Conservation (phyloP, 2,888 invertebrate genomes). For the Siphlonurus alternatus region DNA sequence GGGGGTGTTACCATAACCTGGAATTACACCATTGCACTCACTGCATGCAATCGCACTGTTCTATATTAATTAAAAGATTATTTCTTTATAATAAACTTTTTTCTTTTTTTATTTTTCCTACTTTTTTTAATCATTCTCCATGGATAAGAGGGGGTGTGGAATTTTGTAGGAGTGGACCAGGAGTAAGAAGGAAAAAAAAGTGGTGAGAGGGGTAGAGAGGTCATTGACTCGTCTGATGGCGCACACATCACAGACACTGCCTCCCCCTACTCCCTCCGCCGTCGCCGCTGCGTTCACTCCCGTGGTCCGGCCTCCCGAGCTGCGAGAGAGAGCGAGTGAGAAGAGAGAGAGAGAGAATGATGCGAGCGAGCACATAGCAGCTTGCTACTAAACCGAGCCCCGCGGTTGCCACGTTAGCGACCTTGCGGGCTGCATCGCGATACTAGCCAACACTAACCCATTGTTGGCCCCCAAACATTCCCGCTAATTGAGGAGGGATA, state of each 20-base stretch:
- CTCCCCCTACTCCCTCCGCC: not conserved
- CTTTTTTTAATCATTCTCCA: no score
- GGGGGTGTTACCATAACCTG: no score
- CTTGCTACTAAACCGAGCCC: not conserved
- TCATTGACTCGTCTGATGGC: not conserved
- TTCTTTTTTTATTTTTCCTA: no score
- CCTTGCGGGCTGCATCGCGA: not conserved
- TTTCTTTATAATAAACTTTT: no score
- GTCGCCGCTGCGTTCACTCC: no score
- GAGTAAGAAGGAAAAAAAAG: no score
- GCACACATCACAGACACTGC: not conserved
- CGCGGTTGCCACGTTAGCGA: not conserved
- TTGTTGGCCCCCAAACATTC: slow-evolving; percentile 1
- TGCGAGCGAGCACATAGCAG: not conserved
- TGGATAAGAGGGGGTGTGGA: not conserved
- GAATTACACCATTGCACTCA: no score
- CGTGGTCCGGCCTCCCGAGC: no score
- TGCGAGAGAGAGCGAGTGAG: no score
- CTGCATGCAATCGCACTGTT: no score
- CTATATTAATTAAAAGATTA: no score
- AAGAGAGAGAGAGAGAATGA: not conserved
- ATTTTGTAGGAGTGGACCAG: not conserved
- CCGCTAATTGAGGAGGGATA: no score
- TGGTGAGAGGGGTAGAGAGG: not conserved
- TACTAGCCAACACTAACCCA: not conserved